Conservation (phyloP, 2,888 invertebrate genomes). For the Brachyptera risi region DNA sequence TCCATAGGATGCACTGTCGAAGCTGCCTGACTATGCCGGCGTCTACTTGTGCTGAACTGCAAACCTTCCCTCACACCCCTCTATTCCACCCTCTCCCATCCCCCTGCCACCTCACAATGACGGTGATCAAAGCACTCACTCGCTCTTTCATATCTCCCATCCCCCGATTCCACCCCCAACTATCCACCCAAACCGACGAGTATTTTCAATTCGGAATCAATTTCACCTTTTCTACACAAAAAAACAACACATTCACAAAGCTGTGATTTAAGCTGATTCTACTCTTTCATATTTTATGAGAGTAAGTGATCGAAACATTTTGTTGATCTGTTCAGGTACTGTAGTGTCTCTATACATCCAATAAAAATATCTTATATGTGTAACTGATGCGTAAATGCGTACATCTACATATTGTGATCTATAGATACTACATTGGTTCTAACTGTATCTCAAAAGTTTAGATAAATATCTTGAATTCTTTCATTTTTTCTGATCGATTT, state of each 20-base stretch:
- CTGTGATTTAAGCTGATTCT: conserved; percentile 7
- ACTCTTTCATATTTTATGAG: not conserved
- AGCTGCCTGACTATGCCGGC: not conserved
- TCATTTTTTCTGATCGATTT: too few species aligned
- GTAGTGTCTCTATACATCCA: too few species aligned
- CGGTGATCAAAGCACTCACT: not conserved
- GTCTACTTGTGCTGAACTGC: not conserved
- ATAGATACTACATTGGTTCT: too few species aligned
- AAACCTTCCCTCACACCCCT: too few species aligned
- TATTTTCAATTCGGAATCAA: conserved; percentile 20
- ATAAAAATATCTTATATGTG: too few species aligned
- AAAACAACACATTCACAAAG: not conserved
- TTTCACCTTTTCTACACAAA: not conserved
- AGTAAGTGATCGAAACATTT: not conserved
- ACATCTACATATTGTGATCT: too few species aligned
- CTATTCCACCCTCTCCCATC: too few species aligned
- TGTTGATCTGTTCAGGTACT: too few species aligned
- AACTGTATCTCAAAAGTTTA: too few species aligned
- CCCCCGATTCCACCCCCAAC: not conserved
- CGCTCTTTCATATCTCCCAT: not conserved
- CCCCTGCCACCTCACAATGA: conserved; percentile 7
- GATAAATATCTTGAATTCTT: too few species aligned
- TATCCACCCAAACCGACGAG: not conserved
- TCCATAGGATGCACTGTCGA: conserved; percentile 20
- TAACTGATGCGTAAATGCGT: too few species aligned